Conservation (phyloP, 1,140 invertebrate genomes). For the Sycobia sp. region DNA sequence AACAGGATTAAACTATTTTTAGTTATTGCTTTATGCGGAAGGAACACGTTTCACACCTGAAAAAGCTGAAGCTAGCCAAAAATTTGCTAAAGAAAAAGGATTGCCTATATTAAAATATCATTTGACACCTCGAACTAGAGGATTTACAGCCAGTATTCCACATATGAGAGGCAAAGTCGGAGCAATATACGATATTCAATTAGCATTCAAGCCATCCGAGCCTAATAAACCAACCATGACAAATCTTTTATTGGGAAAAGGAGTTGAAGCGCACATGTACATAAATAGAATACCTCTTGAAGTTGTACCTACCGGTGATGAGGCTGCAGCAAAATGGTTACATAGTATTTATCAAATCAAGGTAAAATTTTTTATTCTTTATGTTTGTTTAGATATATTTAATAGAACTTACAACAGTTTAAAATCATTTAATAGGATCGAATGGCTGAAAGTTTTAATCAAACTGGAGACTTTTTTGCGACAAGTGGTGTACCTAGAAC, state of each 20-base stretch:
- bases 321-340: slow-evolving; percentile 79
- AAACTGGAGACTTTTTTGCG: slow-evolving; percentile 82
- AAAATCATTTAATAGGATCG: slow-evolving; percentile 68
- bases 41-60: slow-evolving; percentile 89
- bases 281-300: slow-evolving; percentile 82
- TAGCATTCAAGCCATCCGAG: slow-evolving; percentile 75
- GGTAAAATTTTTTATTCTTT: slow-evolving; percentile 57
- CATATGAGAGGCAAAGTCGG: slow-evolving; percentile 76
- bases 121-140: slow-evolving; percentile 89
- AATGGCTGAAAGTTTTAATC: slow-evolving; percentile 79
- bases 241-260: slow-evolving; percentile 80
- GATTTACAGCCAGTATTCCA: slow-evolving; percentile 81
- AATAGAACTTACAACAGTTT: neutral
- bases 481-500: slow-evolving; percentile 72
- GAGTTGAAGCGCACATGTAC: slow-evolving; percentile 76
- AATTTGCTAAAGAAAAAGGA: slow-evolving; percentile 86
- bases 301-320: slow-evolving; percentile 79
- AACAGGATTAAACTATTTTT: slow-evolving; percentile 41
- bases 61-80: slow-evolving; percentile 86
- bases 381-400: neutral
- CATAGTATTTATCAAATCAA: slow-evolving; percentile 81
- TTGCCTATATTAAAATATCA: slow-evolving; percentile 87
- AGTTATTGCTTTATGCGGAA: slow-evolving; percentile 92
- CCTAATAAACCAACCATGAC: slow-evolving; percentile 76
- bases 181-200: slow-evolving; percentile 85